Conservation (phyloP, 2,888 invertebrate species). For the Agrenia bidenticulata region DNA sequence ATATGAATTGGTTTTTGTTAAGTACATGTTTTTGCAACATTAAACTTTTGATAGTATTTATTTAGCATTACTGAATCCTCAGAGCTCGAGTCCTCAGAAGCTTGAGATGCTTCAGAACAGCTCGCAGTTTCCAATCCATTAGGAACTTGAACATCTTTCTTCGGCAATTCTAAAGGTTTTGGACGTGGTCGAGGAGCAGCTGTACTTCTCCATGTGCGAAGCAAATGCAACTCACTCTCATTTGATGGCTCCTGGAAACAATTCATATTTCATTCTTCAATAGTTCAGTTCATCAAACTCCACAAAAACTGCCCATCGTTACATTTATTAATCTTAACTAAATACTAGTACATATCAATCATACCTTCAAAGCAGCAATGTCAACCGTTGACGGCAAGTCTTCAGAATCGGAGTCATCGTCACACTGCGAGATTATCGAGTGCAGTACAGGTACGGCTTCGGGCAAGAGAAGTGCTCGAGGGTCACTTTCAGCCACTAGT, state of each 20-base stretch:
- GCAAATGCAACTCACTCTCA: slow-evolving; percentile 41
- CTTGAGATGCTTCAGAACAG: slow-evolving; percentile 48
- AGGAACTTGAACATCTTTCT: slow-evolving; percentile 42
- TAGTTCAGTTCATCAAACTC: not conserved
- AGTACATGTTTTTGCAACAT: too few species aligned
- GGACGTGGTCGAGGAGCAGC: slow-evolving; percentile 33
- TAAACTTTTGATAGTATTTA: not conserved
- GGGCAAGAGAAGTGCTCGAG: slow-evolving; percentile 40
- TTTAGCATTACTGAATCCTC: slow-evolving; percentile 30
- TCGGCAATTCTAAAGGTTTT: slow-evolving; percentile 30
- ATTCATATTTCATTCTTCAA: not conserved
- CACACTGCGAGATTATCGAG: slow-evolving; percentile 54
- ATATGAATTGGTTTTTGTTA: too few species aligned
- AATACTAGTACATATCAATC: slow-evolving; percentile 34
- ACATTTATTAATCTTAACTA: too few species aligned
- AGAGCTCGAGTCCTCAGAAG: slow-evolving; percentile 39
- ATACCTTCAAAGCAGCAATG: slow-evolving; percentile 66
- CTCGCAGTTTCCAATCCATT: slow-evolving; percentile 44
- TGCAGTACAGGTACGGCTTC: slow-evolving; percentile 43
- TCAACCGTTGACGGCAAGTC: slow-evolving; percentile 68
- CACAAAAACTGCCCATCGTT: too few species aligned
- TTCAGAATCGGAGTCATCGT: slow-evolving; percentile 64
- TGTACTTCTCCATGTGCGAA: slow-evolving; percentile 44
- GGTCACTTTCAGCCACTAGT: slow-evolving; percentile 22
- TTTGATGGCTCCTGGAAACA: slow-evolving; percentile 28